Base-by-base conservation (phyloP, 2,113 vertebrate genomes). In the Zosterops japonicus region DNA sequence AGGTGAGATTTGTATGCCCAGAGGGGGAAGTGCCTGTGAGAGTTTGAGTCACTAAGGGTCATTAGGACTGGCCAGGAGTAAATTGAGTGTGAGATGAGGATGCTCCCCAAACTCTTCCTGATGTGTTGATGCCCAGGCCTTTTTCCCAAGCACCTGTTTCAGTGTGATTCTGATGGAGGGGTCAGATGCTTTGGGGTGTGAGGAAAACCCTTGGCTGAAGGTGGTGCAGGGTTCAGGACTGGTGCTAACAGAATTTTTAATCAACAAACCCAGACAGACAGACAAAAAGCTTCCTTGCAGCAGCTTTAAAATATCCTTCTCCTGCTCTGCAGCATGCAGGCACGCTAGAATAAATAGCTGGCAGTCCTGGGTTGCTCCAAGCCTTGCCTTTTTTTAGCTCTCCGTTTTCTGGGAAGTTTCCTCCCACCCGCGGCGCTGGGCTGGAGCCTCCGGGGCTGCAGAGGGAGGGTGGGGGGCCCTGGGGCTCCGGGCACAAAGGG, bases 311-410 rank as follows among this genome's bases (percentile, higher is more conserved):
- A 83, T 93, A 55, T 60, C 83, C 61, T 57, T 31, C 47, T 76
- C 36, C 80, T 46, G 69, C 87, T 89, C 64, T 27, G 83, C 84
- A 91, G 63, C 5, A 5, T 27, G 8, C 61, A 85, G 75, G 84
- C 93, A 76, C 20, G 89, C 69, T 94, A 74, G 72, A 93, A 92
- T 93, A 96, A 97, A 96, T 93, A 96, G 76, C 90, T 95, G 83
- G 65, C 94, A 87, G 94, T n/a, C 65, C 81, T 2, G 33, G n/a
- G n/a, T 83, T 93, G 82, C 87, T 91, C 90, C 59, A 63, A 84
- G 87, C 78, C 55, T 93, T 91, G 75, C 67, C 93, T 95, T 95
- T 93, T 94, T 96, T 95, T 96, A 95, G 89, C 89, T 95, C 87
- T n/a, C 53, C 0, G 8, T 84, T 81, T 95, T 94, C 89, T 89